Percentiles rank a stretch among this genome's conserved stretches.
phyloP scores from a whole-genome alignment of 2,888 invertebrate genomes.

The Lasioglossum morio region DNA sequence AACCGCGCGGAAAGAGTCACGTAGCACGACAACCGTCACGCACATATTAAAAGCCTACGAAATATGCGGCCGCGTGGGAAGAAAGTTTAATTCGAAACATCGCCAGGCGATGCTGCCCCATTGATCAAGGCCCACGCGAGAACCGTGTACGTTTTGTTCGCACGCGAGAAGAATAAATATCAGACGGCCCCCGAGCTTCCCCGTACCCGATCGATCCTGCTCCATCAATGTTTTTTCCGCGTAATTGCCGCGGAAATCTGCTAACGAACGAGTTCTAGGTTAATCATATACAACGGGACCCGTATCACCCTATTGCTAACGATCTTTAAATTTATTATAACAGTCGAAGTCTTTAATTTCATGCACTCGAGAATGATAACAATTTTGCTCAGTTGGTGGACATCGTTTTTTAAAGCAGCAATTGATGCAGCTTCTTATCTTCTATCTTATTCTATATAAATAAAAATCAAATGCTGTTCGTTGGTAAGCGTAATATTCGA shows the following conservation, averaged over 20 bases:
- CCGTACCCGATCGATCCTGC: background rate
- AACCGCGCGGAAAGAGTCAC: background rate
- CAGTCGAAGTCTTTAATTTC: background rate
- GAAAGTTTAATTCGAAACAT: slow-evolving; percentile 3
- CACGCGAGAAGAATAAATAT: slow-evolving; percentile 7
- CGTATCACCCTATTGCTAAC: background rate
- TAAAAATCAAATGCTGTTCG: too few species aligned
- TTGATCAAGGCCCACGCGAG: slow-evolving; percentile 3
- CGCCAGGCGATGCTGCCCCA: background rate
- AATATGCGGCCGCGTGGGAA: slow-evolving; percentile 13
- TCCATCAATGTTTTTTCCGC: background rate
- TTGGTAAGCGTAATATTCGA: too few species aligned
- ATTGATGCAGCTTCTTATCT: too few species aligned
- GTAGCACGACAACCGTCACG: background rate
- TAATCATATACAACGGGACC: background rate
- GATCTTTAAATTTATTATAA: background rate
- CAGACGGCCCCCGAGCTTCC: background rate
- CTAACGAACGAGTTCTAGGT: background rate
- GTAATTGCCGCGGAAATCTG: background rate
- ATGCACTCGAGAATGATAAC: background rate
- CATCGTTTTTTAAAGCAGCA: background rate
- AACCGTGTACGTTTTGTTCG: background rate
- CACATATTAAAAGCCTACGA: slow-evolving; percentile 5
- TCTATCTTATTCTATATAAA: too few species aligned
- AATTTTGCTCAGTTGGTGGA: background rate